A percentile compares a stretch with the other conserved stretches of the same genome.
phyloP scores from a whole-genome alignment of 2,888 invertebrate genomes.

The Falcaria lacertinaria region DNA sequence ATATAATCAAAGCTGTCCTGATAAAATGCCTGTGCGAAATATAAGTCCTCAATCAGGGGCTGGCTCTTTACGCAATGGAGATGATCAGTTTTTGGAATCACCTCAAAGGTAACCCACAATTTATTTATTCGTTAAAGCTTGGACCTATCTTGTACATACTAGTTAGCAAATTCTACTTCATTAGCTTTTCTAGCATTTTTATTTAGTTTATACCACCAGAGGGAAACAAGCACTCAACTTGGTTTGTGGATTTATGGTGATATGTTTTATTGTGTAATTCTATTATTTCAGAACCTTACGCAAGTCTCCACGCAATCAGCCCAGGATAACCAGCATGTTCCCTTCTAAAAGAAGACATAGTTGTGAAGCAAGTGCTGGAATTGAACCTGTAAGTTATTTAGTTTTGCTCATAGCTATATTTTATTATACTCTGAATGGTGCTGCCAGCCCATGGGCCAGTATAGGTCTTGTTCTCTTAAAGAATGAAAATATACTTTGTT shows the following conservation, averaged over 20 bases:
- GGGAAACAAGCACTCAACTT: too few relatives aligned
- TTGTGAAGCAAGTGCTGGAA: conserved; percentile 13
- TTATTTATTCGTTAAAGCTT: too few relatives aligned
- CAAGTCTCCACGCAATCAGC: conserved; percentile 32
- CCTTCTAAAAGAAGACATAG: conserved; percentile 42
- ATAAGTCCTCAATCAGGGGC: conserved; percentile 6
- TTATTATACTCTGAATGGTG: too few relatives aligned
- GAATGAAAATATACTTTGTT: too few relatives aligned
- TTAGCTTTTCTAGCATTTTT: too few relatives aligned
- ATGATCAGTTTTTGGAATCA: conserved; percentile 2
- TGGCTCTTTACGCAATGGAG: background rate
- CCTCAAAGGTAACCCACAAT: conserved; percentile 11
- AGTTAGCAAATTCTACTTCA: too few relatives aligned
- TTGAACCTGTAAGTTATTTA: conserved; percentile 11
- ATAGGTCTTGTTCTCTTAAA: too few relatives aligned
- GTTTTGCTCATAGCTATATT: too few relatives aligned
- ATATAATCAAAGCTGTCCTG: background rate
- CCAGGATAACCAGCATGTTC: conserved; percentile 47
- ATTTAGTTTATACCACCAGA: too few relatives aligned
- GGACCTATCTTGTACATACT: too few relatives aligned
- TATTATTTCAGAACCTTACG: conserved; percentile 23
- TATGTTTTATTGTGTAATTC: background rate
- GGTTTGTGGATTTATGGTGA: conserved; percentile 7
- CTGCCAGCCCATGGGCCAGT: too few relatives aligned
- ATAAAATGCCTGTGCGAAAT: conserved; percentile 31